These are phyloP conservation scores for Sebastolobus alascanus DNA, from an alignment of 2,797 vertebrate species.

Conservation along the genomic window DNA sequence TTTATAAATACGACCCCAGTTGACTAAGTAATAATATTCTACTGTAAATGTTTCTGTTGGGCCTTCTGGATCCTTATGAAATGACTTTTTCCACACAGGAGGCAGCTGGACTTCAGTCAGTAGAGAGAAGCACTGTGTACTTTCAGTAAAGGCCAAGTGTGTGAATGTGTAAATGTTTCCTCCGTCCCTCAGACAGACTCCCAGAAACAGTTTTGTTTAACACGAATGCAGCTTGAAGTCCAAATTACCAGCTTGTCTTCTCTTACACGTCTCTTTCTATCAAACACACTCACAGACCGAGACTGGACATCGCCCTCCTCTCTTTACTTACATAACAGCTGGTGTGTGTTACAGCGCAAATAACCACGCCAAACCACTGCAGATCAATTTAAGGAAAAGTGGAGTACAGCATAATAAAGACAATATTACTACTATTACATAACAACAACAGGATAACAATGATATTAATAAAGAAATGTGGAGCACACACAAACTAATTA, in stretches of 20 bases:
- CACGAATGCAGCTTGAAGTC: neutral
- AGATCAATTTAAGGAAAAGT: neutral
- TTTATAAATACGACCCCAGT: neutral
- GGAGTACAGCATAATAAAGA: neutral
- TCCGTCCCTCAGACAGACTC: neutral
- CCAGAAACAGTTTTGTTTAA: neutral
- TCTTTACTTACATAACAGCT: neutral
- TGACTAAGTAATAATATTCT: neutral
- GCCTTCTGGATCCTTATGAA: neutral
- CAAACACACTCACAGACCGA: neutral
- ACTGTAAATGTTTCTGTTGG: neutral
- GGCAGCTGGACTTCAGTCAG: neutral
- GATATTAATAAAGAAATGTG: too few species aligned
- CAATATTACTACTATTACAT: neutral
- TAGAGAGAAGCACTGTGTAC: neutral
- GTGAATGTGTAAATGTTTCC: neutral
- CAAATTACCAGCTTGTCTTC: neutral
- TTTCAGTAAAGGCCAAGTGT: constrained; percentile 1
- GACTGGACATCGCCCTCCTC: neutral
- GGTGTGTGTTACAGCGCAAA: neutral
- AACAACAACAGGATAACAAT: too few species aligned
- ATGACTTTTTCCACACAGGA: neutral
- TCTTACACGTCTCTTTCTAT: neutral
- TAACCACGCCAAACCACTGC: neutral
- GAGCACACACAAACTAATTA: too few species aligned